Evolutionary conservation across 2,113 vertebrate species (phyloP).

Genomic region (Anarhynchus alexandrinus): DNA sequence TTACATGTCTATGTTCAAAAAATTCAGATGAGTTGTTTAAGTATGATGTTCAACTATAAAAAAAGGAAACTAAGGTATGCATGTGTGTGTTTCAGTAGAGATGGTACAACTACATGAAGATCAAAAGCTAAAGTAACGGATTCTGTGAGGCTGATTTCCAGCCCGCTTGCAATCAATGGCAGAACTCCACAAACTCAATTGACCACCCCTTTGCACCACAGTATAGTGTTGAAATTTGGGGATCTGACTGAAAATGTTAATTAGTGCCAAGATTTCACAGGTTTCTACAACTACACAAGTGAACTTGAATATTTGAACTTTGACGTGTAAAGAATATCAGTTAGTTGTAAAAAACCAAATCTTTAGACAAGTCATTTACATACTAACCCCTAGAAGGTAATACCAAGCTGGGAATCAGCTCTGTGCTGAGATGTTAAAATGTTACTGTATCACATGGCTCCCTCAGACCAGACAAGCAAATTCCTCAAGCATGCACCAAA

Average conservation of each 20-base stretch:
- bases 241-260: neutral
- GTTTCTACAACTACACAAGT: neutral
- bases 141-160: neutral
- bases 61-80: neutral
- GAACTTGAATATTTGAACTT: neutral
- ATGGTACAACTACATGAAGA: neutral
- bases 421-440: neutral
- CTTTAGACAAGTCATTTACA: neutral
- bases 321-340: neutral
- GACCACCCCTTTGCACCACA: neutral
- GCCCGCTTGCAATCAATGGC: neutral
- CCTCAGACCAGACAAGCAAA: slow-evolving; percentile 44
- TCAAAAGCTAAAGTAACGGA: neutral
- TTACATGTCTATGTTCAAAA: neutral
- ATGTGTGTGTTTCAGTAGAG: neutral
- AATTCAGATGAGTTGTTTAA: neutral
- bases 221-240: neutral
- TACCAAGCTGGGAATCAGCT: neutral
- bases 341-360: neutral
- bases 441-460: neutral
- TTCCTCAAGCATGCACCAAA: slow-evolving; percentile 54
- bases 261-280: neutral
- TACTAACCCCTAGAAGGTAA: neutral
- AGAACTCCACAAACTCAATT: neutral
- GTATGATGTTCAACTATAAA: neutral